Percentiles rank a stretch among this genome's conserved stretches.
These are phyloP conservation scores for Alligator mississippiensis DNA, from an alignment of 2,113 vertebrate species.

Conservation along the genomic window DNA sequence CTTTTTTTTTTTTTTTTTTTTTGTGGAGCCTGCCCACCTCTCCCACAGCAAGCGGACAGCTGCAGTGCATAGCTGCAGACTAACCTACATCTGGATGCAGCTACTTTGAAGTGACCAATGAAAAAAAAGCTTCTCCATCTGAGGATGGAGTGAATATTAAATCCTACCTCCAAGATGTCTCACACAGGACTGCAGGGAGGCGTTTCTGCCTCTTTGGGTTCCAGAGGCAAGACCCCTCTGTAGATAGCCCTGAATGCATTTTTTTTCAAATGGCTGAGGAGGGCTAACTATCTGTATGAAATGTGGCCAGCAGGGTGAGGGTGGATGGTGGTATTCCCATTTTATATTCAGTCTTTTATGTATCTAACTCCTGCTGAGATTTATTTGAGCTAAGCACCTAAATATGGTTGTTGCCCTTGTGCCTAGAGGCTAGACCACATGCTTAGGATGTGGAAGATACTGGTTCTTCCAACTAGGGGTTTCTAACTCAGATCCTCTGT, in stretches of 20 bases:
- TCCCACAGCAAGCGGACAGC: too few species aligned
- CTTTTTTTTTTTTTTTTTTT: too few species aligned
- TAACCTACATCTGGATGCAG: too few species aligned
- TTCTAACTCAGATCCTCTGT: background rate
- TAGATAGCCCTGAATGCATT: background rate
- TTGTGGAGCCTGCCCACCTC: too few species aligned
- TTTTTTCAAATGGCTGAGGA: background rate
- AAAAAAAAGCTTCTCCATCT: background rate
- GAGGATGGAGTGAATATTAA: background rate
- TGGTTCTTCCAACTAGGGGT: background rate
- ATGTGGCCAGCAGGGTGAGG: background rate
- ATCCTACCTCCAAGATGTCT: background rate
- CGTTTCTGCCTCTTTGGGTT: background rate
- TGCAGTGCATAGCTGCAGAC: too few species aligned
- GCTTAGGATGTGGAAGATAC: background rate
- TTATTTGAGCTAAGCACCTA: background rate
- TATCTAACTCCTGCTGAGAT: background rate
- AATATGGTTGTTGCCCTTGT: background rate
- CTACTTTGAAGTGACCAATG: background rate
- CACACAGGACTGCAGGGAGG: too few species aligned
- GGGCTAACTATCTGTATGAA: conserved; percentile 2
- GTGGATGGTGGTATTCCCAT: background rate
- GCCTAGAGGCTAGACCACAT: background rate
- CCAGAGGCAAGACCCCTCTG: background rate
- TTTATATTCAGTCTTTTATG: background rate